These are phyloP conservation scores for Catotricha subobsoleta DNA, from an alignment of 2,888 invertebrate species.

Conservation along the genomic window DNA sequence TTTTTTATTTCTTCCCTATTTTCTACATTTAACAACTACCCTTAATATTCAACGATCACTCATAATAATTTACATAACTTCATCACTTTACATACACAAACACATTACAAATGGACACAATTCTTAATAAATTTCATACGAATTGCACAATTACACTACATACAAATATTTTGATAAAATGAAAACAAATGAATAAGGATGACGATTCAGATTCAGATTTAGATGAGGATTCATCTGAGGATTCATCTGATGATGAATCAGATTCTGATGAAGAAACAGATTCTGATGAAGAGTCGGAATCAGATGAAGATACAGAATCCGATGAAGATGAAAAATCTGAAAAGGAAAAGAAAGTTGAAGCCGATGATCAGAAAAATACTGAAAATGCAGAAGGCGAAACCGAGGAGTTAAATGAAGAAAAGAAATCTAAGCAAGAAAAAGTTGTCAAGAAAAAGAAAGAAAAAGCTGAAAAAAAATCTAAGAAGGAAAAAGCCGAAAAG, in stretches of 20 bases:
- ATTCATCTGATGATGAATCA: conserved; percentile 1
- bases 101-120: no score
- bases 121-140: no score
- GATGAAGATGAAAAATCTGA: conserved; percentile 29
- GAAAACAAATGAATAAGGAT: neutral
- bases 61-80: no score
- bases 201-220: neutral
- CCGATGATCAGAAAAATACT: conserved; percentile 16
- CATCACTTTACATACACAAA: no score
- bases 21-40: no score
- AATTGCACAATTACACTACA: no score
- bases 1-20: no score
- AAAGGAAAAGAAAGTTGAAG: conserved; percentile 17
- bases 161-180: no score
- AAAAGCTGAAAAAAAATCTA: conserved; percentile 19
- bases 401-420: conserved; percentile 16
- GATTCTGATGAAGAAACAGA: conserved; percentile 13
- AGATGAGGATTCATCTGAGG: neutral
- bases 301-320: no score
- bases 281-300: conserved; percentile 16
- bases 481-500: conserved; percentile 28
- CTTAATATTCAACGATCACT: no score
- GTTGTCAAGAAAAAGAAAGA: conserved; percentile 18
- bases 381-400: no score
- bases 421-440: conserved; percentile 24